Base-by-base conservation (phyloP, 2,113 vertebrate species). In the Istiophorus platypterus region DNA sequence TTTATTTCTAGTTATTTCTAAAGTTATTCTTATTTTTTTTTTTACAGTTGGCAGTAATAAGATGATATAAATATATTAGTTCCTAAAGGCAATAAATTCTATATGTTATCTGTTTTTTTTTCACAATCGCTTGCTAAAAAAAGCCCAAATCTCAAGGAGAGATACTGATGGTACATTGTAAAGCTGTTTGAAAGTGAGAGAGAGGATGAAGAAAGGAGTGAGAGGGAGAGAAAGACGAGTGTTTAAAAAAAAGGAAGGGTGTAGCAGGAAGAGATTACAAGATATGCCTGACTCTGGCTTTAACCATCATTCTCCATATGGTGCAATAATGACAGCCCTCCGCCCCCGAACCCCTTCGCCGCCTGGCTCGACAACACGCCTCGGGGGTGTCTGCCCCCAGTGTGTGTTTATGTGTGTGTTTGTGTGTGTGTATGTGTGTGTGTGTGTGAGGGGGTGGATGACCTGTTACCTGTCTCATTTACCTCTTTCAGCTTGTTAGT, bases 391-490 rank as follows among this genome's bases (percentile, higher is more conserved):
- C 79, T 69, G 78, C 86, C 57, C n/a, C 61, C 7, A n/a, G 62
- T 65, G 69, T 78, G 37, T 72, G 54, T 22, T 6, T 57, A 51
- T 49, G 56, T 59, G 70, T 71, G 39, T 68, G 62, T 63, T 31
- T 68, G 26, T 62, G 62, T 65, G 69, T 78, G 37, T 72, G 54
- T 22, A 4, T 57, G 41, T 49, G 56, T 59, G 70, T 71, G 39
- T 68, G 62, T 63, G 39, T 68, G 26, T 62, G 73, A 72, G 59
- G 58, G 84, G 22, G 72, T 79, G 73, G 72, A 76, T 84, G 68
- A 87, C 81, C 76, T 90, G 81, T 89, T 90, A 89, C 94, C 89
- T 90, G 82, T 91, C 88, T 95, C 82, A 89, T 92, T 96, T 94
- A 94, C 91, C 91, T 91, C 92, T 94, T 95, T 94, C 94, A 94